Evolutionary conservation across 2,888 invertebrate species (phyloP).

Genomic region (Drosophila nigritarsus): DNA sequence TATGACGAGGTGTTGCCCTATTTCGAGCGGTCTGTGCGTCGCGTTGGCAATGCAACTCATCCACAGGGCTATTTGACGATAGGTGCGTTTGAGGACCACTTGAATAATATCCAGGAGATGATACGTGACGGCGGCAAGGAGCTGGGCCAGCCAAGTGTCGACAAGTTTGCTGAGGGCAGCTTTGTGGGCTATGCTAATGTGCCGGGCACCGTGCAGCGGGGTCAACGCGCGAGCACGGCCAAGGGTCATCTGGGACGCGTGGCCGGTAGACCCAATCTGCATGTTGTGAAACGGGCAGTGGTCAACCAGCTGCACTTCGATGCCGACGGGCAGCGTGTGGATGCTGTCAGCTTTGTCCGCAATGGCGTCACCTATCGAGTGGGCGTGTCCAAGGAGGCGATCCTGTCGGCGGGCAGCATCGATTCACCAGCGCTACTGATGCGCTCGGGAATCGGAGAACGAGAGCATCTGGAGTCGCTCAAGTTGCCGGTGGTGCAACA

Average conservation of each 20-base stretch:
- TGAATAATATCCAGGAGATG: constrained; percentile 58
- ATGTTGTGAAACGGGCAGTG: constrained; percentile 87
- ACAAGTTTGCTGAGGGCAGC: constrained; percentile 83
- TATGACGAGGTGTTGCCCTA: constrained; percentile 91
- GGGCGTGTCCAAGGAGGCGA: constrained; percentile 68
- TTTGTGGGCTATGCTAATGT: constrained; percentile 86
- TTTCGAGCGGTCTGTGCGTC: constrained; percentile 90
- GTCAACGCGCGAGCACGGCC: constrained; percentile 90
- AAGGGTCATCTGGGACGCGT: constrained; percentile 88
- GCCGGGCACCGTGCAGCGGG: constrained; percentile 87
- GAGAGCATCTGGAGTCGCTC: constrained; percentile 62
- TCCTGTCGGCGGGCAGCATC: constrained; percentile 83
- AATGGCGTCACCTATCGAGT: constrained; percentile 81
- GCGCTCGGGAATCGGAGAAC: constrained; percentile 83
- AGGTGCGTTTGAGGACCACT: constrained; percentile 78
- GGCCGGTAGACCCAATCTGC: constrained; percentile 86
- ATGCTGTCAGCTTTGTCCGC: constrained; percentile 86
- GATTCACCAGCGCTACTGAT: constrained; percentile 82
- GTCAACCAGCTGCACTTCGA: constrained; percentile 87
- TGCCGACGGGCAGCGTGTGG: constrained; percentile 83
- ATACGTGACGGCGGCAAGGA: constrained; percentile 85
- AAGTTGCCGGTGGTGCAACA: constrained; percentile 65
- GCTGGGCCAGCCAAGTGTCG: constrained; percentile 84
- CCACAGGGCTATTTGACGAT: constrained; percentile 85
- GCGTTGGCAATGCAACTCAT: constrained; percentile 62